phyloP scores from a whole-genome alignment of 2,113 vertebrate genomes.

The Rhea pennata region DNA sequence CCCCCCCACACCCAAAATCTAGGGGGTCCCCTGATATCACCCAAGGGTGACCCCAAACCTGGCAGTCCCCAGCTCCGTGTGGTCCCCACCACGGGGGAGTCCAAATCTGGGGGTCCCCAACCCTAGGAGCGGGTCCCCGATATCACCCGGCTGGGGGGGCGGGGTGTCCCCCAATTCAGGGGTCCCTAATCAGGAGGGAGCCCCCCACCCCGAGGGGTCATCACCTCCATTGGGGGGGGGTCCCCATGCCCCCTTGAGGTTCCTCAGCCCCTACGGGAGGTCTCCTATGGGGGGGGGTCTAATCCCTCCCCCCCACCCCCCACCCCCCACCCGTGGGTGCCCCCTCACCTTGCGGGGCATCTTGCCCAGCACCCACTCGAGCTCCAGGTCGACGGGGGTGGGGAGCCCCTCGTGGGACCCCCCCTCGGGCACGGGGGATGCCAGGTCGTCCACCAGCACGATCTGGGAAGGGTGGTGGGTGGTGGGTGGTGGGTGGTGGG shows the following conservation, averaged over 20 bases:
- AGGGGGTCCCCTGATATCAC: neutral
- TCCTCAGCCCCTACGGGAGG: neutral
- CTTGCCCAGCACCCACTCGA: conserved; percentile 92
- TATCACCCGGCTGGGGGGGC: neutral
- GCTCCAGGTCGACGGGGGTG: conserved; percentile 86
- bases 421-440: neutral
- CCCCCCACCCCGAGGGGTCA: too few species aligned
- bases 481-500: neutral
- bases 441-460: conserved; percentile 78
- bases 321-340: neutral
- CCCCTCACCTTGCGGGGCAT: conserved; percentile 88
- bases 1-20: too few species aligned
- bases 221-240: neutral
- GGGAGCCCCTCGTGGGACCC: conserved; percentile 40
- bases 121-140: neutral
- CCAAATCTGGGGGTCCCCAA: neutral
- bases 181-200: too few species aligned
- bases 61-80: too few species aligned
- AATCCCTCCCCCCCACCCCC: too few species aligned
- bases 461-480: too few species aligned
- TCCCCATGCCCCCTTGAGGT: neutral
- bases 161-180: neutral
- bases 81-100: too few species aligned
- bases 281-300: neutral
- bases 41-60: too few species aligned